Percentiles rank a stretch among this genome's conserved stretches.
Conservation (phyloP, 2,113 vertebrate species). For the Capreolus pygargus region DNA sequence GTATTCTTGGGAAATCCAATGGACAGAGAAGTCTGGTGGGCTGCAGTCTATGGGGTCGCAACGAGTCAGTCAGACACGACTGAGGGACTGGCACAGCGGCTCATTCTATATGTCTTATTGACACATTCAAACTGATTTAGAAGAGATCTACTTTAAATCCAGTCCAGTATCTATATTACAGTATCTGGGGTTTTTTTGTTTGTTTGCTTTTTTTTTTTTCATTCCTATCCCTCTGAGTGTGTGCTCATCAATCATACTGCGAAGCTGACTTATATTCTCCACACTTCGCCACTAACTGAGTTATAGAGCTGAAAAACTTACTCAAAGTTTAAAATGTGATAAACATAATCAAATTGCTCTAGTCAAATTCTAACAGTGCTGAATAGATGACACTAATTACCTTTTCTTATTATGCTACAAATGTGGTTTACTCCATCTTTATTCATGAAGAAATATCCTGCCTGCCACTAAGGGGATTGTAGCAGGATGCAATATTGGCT, state of each 20-base stretch:
- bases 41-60: not conserved
- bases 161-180: constrained; percentile 87
- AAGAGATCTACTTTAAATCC: constrained; percentile 84
- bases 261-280: constrained; percentile 88
- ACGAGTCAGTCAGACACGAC: not conserved
- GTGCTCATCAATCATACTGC: constrained; percentile 92
- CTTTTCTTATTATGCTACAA: constrained; percentile 93
- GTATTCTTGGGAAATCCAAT: not conserved
- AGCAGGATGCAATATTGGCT: constrained; percentile 78
- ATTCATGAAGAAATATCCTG: constrained; percentile 89
- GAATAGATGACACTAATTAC: constrained; percentile 99
- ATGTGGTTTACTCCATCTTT: constrained; percentile 91
- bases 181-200: constrained; percentile 73
- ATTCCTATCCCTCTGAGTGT: constrained; percentile 81
- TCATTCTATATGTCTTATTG: constrained; percentile 61
- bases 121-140: constrained; percentile 75
- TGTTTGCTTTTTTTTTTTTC: constrained; percentile 75
- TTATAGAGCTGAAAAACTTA: constrained; percentile 92
- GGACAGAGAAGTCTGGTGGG: not conserved
- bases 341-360: constrained; percentile 94
- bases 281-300: constrained; percentile 90
- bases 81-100: not conserved
- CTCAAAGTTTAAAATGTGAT: constrained; percentile 98
- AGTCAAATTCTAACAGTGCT: constrained; percentile 93
- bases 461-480: constrained; percentile 81